These are phyloP conservation scores for Taeniopygia guttata DNA, from an alignment of 2,797 vertebrate genomes.

Conservation along the genomic window DNA sequence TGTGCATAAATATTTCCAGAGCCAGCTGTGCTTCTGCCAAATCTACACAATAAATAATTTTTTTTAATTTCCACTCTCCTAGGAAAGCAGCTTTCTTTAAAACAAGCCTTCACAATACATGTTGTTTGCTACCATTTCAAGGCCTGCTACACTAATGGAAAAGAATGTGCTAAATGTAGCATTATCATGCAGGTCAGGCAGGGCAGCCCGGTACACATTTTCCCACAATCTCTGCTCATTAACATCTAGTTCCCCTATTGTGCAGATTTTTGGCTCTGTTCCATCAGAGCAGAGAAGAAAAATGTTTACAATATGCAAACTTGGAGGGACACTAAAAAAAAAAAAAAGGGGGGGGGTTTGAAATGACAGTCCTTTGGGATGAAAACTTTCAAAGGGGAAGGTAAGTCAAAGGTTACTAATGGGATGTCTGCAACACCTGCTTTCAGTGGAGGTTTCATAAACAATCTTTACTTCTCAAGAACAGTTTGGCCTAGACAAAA, in stretches of 20 bases:
- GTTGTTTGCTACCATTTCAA: slow-evolving; percentile 63
- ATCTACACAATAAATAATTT: slow-evolving; percentile 39
- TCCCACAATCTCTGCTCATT: slow-evolving; percentile 75
- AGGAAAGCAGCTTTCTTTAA: slow-evolving; percentile 65
- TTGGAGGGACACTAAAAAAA: background rate
- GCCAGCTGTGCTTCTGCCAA: slow-evolving; percentile 24
- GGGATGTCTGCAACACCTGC: slow-evolving; percentile 54
- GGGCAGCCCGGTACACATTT: slow-evolving; percentile 63
- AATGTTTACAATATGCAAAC: slow-evolving; percentile 68
- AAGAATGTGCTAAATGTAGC: slow-evolving; percentile 74
- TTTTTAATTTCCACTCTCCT: slow-evolving; percentile 46
- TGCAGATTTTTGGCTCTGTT: slow-evolving; percentile 65
- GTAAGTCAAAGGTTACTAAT: slow-evolving; percentile 68
- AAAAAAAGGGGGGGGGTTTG: background rate
- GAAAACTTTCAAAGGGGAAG: slow-evolving; percentile 56
- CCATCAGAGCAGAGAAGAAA: slow-evolving; percentile 37
- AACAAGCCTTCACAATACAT: slow-evolving; percentile 48
- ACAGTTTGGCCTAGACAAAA: slow-evolving; percentile 15
- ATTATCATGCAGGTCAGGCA: slow-evolving; percentile 71
- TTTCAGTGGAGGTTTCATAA: slow-evolving; percentile 59
- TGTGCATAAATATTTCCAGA: slow-evolving; percentile 18
- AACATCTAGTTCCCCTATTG: slow-evolving; percentile 71
- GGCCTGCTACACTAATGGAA: slow-evolving; percentile 62
- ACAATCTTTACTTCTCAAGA: slow-evolving; percentile 47
- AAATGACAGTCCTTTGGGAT: slow-evolving; percentile 54